phyloP scores from a whole-genome alignment of 2,797 vertebrate species.

The Crypturellus tataupa region DNA sequence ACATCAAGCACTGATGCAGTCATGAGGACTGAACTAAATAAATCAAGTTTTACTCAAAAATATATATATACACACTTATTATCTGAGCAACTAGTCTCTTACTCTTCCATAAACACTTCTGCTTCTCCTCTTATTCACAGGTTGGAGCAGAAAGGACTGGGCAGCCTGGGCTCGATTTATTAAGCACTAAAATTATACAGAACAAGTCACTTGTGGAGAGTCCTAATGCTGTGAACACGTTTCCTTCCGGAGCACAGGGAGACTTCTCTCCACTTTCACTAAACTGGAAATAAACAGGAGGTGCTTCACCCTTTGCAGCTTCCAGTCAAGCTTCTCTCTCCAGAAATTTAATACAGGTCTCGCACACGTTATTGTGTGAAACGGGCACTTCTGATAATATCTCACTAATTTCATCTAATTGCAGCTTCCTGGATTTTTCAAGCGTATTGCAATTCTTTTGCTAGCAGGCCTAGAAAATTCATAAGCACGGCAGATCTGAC shows the following conservation, averaged over 20 bases:
- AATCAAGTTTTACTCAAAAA: not conserved
- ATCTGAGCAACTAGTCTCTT: not conserved
- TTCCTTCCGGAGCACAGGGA: not conserved
- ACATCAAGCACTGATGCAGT: not conserved
- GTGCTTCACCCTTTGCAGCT: not conserved
- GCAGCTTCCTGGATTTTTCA: not conserved
- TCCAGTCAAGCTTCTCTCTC: not conserved
- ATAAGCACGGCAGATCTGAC: not conserved
- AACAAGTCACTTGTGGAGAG: not conserved
- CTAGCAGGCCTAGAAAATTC: not conserved
- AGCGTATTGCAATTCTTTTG: not conserved
- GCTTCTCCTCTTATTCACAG: not conserved
- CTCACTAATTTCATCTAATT: not conserved
- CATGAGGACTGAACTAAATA: not conserved
- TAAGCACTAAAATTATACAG: not conserved
- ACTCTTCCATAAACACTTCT: not conserved
- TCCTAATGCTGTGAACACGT: too few relatives aligned
- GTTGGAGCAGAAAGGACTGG: not conserved
- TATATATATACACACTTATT: not conserved
- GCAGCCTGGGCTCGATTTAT: not conserved
- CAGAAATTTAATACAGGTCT: not conserved
- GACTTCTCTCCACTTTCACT: not conserved
- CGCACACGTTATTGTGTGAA: fast-evolving
- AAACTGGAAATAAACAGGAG: not conserved
- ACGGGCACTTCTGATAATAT: not conserved